Conservation (phyloP, 2,797 vertebrate species). For the Chelmon rostratus region DNA sequence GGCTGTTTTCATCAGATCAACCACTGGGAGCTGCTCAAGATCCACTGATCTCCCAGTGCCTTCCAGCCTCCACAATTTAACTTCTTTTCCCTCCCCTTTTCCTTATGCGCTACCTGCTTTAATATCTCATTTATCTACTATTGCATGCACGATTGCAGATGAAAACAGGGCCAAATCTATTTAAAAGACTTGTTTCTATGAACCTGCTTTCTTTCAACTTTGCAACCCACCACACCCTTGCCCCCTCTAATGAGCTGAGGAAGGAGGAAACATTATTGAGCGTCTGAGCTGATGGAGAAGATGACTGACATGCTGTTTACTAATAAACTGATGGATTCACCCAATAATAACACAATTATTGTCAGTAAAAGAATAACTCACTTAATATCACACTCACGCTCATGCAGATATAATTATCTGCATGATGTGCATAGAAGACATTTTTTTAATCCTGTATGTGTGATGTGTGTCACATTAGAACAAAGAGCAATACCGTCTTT, state of each 20-base stretch:
- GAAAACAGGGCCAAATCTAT: conserved; percentile 57
- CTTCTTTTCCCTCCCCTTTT: conserved; percentile 18
- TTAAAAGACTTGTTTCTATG: conserved; percentile 62
- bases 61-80: conserved; percentile 5
- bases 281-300: conserved; percentile 24
- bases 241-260: conserved; percentile 40
- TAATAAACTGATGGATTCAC: conserved; percentile 25
- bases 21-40: conserved; percentile 83
- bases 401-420: conserved; percentile 16
- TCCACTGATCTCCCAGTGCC: conserved; percentile 45
- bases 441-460: conserved; percentile 8
- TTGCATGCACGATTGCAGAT: conserved; percentile 60
- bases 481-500: conserved; percentile 24
- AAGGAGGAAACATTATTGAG: conserved; percentile 19
- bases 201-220: conserved; percentile 57
- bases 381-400: not conserved
- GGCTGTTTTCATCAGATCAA: conserved; percentile 30
- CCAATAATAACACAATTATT: conserved; percentile 5
- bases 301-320: conserved; percentile 33
- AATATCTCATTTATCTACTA: conserved; percentile 63
- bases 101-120: conserved; percentile 44
- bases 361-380: conserved; percentile 23
- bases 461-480: conserved; percentile 20
- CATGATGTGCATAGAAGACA: conserved; percentile 20
- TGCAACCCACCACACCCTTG: conserved; percentile 5